Base-by-base conservation (phyloP, 2,797 vertebrate genomes). In the Danio choprae region DNA sequence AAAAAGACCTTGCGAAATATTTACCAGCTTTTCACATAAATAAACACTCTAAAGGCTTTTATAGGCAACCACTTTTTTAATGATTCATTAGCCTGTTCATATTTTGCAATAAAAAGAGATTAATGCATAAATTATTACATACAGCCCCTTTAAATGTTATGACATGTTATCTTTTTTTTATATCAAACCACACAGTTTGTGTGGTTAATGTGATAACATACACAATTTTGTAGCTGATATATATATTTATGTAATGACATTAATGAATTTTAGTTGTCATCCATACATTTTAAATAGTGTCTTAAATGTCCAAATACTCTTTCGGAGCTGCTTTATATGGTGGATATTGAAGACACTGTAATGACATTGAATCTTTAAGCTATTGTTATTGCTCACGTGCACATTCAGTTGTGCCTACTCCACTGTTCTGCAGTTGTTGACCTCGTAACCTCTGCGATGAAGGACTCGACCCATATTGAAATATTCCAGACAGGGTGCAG, bases 381-480 rank as follows among this genome's bases (percentile, higher is more conserved):
- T 70, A n/a, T 51, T 70, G 7, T 12, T 41, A 22, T 20, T 60
- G 22, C 29, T 46, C 44, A 8, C 63, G 38, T 38, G 75, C 29
- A n/a, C 16, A 60, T 70, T 43, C 5, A 4, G 7, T n/a, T 75
- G 11, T 9, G 56, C 2, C 46, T 36, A 48, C 44, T 43, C 29
- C 55, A 12, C 50, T 43, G 18, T 62, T 69, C 74, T 56, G 13
- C 13, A 48, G 29, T 38, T 15, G 18, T 43, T 62, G 22, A 40
- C 38, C 60, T 55, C 22, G 20, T 55, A 63, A 55, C 68, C 59
- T 73, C 16, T 41, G 40, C 1, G 16, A 55, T 73, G 69, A 79
- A 64, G 48, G 22, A 46, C 22, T 43, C 48, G 38, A 41, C 40
- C 38, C 50, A 56, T 5, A 7, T 16, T 2, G 15, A 20, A 56